Evolutionary conservation across 2,113 vertebrate species (phyloP), one percentile per base, ranked within the genome.

Genomic region (Orthonyx spaldingii): DNA sequence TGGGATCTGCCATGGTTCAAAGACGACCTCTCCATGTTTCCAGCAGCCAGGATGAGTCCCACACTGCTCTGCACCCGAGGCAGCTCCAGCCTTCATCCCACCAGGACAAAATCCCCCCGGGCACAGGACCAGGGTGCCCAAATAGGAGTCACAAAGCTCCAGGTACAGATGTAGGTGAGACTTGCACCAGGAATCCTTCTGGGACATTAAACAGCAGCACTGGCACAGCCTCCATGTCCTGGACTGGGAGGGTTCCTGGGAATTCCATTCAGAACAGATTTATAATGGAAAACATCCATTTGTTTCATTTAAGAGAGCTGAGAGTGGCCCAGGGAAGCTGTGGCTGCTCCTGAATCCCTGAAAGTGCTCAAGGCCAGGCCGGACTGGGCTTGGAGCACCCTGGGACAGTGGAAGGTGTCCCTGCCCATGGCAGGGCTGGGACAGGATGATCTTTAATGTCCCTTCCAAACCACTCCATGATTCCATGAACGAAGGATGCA

Each of bases 101-200:
- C n/a, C n/a, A n/a, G n/a, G n/a, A n/a, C 68, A 39, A 76, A 68
- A 44, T 6, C 37, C 42, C 3, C 6, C 27, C 1, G 28, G 55
- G 28, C 42, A 47, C 37, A 39, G 0, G 1, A 50, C 3, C 7
- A 6, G 16, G 16, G 41, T 6, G 3, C 26, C 22, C 50, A 56
- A 90, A 24, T 15, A 61, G 26, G 28, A 8, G 19, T 4, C 44
- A 7, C 15, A 24, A 64, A 53, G 28, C 10, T 68, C 49, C 50
- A 46, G 35, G 33, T 16, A 50, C 1, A 41, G 44, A 53, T 2
- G 9, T 4, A 46, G 1, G 3, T 32, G 53, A 37, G 35, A 21
- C 42, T 21, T 39, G 6, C 35, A 41, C 11, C 63, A 80, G 69
- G 66, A 86, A 59, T 16, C 47, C 47, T 86, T 42, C 28, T 21